A percentile compares a stretch with the other conserved stretches of the same genome.
These are phyloP conservation scores for Passer domesticus DNA, from an alignment of 2,113 vertebrate species.

Conservation along the genomic window DNA sequence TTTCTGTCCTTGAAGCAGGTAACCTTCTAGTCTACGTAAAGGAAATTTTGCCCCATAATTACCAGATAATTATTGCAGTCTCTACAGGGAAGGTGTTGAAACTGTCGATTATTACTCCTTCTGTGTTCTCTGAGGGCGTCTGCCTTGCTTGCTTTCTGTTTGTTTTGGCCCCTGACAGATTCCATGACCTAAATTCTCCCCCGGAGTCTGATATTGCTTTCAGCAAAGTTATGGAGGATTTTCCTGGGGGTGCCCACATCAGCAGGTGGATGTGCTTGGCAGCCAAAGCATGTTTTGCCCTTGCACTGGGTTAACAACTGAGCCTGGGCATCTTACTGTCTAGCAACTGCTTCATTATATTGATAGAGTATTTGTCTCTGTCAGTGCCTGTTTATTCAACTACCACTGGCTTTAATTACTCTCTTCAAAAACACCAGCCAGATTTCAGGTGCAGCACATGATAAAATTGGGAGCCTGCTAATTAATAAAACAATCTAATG, in stretches of 20 bases:
- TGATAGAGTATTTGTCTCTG: neutral
- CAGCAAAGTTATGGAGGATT: neutral
- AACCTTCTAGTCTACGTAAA: neutral
- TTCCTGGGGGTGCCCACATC: neutral
- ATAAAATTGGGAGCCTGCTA: conserved; percentile 8
- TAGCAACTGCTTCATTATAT: neutral
- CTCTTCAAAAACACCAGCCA: neutral
- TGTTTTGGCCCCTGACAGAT: conserved; percentile 19
- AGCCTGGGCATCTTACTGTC: neutral
- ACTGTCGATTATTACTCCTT: conserved; percentile 21
- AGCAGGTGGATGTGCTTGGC: neutral
- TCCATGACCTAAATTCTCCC: neutral
- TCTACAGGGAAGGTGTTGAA: conserved; percentile 31
- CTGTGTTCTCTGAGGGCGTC: neutral
- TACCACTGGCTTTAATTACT: conserved; percentile 38
- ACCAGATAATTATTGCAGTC: neutral
- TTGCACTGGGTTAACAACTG: neutral
- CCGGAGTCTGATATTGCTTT: neutral
- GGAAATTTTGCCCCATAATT: neutral
- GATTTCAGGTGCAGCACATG: neutral
- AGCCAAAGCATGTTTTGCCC: neutral
- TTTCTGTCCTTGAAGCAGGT: conserved; percentile 17
- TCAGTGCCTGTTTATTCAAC: neutral
- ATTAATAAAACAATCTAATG: conserved; percentile 27
- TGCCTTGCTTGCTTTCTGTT: neutral